Conservation (phyloP, 35 echinoderm and acorn worm species). For the Lytechinus variegatus region DNA sequence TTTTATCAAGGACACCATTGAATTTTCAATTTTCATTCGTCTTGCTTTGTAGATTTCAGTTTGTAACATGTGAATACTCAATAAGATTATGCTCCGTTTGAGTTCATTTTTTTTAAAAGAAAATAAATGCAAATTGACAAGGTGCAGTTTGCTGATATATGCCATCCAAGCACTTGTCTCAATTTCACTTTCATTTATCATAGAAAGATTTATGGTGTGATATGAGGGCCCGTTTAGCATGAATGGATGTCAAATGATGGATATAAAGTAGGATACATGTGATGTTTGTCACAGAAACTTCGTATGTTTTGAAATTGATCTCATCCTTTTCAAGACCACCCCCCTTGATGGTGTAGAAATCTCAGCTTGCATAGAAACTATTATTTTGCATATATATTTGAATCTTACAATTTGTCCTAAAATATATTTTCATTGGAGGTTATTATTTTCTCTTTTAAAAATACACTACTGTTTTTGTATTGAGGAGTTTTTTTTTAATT, state of each 20-base stretch:
- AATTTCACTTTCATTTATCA: not conserved
- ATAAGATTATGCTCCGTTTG: not conserved
- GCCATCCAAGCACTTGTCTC: not conserved
- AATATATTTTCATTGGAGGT: not conserved
- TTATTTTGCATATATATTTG: not conserved
- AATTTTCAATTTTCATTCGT: not conserved
- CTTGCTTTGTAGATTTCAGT: not conserved
- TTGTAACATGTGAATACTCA: not conserved
- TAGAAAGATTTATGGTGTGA: not conserved
- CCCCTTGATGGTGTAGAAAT: no score
- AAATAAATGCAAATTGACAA: not conserved
- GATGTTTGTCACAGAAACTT: not conserved
- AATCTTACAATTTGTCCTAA: not conserved
- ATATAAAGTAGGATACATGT: not conserved
- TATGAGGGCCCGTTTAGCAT: not conserved
- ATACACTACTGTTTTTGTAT: not conserved
- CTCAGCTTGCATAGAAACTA: not conserved
- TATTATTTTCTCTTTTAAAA: not conserved
- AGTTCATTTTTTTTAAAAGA: not conserved
- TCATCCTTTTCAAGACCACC: no score
- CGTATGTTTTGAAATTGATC: no score
- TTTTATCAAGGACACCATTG: not conserved
- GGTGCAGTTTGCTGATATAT: not conserved
- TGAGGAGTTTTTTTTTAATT: not conserved
- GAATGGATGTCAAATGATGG: not conserved